These are phyloP conservation scores for Drosophila cognata DNA, from an alignment of 2,888 invertebrate genomes.

Conservation along the genomic window DNA sequence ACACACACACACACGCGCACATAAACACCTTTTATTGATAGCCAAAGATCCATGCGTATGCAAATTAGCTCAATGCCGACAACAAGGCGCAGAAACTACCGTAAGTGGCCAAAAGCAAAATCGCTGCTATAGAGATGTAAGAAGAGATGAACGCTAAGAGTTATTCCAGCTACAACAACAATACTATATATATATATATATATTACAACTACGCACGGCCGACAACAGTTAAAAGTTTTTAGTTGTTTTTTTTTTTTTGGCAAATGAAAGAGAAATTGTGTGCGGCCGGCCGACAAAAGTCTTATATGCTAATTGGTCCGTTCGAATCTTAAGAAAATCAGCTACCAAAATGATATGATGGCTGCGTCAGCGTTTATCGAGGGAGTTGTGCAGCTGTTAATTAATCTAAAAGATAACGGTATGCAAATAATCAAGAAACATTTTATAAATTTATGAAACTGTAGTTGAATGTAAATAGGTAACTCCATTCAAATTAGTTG, in stretches of 20 bases:
- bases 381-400: slow-evolving; percentile 25
- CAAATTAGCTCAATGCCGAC: slow-evolving; percentile 63
- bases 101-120: slow-evolving; percentile 73
- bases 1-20: slow-evolving; percentile 12
- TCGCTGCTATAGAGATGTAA: slow-evolving; percentile 68
- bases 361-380: slow-evolving; percentile 3
- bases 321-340: slow-evolving; percentile 23
- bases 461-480: not conserved
- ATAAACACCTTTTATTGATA: slow-evolving; percentile 9
- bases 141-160: slow-evolving; percentile 40
- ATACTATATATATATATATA: not conserved
- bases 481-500: not conserved
- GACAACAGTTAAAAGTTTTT: slow-evolving; percentile 65
- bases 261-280: slow-evolving; percentile 79
- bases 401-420: slow-evolving; percentile 20
- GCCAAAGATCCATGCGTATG: slow-evolving; percentile 64
- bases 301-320: slow-evolving; percentile 73
- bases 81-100: slow-evolving; percentile 69
- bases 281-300: slow-evolving; percentile 53
- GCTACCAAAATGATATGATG: slow-evolving; percentile 19
- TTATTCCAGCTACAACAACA: slow-evolving; percentile 20
- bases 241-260: slow-evolving; percentile 54
- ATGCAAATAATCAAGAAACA: not conserved
- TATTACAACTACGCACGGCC: slow-evolving; percentile 36
- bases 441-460: slow-evolving; percentile 7